These are phyloP conservation scores for Myathropa florea DNA, from an alignment of 2,888 invertebrate species.

Conservation along the genomic window DNA sequence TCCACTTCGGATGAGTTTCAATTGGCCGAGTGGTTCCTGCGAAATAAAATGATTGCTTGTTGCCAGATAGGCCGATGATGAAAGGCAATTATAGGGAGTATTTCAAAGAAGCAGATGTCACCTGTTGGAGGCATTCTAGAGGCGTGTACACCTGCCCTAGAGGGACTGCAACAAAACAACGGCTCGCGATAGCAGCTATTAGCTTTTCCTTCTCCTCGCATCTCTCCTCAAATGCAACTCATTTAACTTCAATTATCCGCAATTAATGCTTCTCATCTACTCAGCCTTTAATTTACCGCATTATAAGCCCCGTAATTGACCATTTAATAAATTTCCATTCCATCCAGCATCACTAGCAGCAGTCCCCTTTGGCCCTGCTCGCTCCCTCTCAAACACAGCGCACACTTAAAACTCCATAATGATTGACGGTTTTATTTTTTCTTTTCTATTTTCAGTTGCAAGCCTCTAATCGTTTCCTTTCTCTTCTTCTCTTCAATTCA, in stretches of 20 bases:
- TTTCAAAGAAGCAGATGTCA: not conserved
- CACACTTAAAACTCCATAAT: constrained; percentile 6
- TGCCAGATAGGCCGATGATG: not conserved
- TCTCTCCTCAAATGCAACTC: not conserved
- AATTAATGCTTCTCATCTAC: constrained; percentile 7
- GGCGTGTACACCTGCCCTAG: too few species aligned
- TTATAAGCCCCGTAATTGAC: not conserved
- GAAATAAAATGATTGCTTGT: constrained; percentile 22
- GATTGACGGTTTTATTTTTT: not conserved
- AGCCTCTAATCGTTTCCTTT: constrained; percentile 12
- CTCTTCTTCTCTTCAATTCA: constrained; percentile 14
- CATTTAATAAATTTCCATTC: not conserved
- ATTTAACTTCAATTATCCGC: constrained; percentile 17
- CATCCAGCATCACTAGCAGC: not conserved
- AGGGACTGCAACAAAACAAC: not conserved
- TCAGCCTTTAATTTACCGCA: constrained; percentile 12
- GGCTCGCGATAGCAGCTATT: not conserved
- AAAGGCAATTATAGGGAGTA: not conserved
- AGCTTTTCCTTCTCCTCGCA: not conserved
- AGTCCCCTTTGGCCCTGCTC: not conserved
- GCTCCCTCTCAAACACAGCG: not conserved
- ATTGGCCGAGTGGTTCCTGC: constrained; percentile 15
- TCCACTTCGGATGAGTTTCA: constrained; percentile 22
- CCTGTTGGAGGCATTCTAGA: not conserved
- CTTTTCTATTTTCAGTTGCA: not conserved